These are phyloP conservation scores for Grantiella picta DNA, from an alignment of 2,113 vertebrate genomes.

Conservation along the genomic window DNA sequence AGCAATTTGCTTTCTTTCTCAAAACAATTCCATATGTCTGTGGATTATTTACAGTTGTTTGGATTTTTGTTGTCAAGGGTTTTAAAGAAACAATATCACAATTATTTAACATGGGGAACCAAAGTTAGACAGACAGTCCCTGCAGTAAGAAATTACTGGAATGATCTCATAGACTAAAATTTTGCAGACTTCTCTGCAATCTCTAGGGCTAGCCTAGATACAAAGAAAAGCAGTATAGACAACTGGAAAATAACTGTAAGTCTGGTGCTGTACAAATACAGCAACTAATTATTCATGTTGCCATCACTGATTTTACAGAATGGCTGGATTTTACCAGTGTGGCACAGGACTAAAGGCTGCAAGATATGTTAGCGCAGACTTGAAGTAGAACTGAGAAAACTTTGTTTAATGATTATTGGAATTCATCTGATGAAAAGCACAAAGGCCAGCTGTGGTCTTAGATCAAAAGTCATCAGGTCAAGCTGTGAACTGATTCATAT, in stretches of 20 bases:
- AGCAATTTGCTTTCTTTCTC: constrained; percentile 41
- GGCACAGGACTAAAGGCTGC: background rate
- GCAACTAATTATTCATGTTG: background rate
- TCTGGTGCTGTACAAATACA: background rate
- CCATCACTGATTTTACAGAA: background rate
- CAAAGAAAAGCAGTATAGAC: constrained; percentile 9
- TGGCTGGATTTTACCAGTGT: background rate
- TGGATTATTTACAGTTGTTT: constrained; percentile 41
- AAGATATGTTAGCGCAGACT: background rate
- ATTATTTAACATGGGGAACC: constrained; percentile 3
- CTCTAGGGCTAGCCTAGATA: background rate
- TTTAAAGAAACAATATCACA: constrained; percentile 46
- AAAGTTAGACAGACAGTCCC: constrained; percentile 11
- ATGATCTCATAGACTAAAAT: constrained; percentile 48
- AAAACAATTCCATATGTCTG: constrained; percentile 59
- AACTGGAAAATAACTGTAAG: background rate
- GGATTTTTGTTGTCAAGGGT: constrained; percentile 50
- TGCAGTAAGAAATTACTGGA: background rate
- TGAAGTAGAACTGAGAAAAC: background rate
- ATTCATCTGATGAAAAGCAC: background rate
- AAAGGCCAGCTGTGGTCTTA: background rate
- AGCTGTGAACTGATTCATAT: background rate
- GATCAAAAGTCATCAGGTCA: background rate
- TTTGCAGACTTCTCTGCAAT: background rate
- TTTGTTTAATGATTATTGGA: background rate